Evolutionary conservation across 2,888 invertebrate genomes (phyloP), one percentile per base, ranked within the genome.

Genomic region (Boloria selene): DNA sequence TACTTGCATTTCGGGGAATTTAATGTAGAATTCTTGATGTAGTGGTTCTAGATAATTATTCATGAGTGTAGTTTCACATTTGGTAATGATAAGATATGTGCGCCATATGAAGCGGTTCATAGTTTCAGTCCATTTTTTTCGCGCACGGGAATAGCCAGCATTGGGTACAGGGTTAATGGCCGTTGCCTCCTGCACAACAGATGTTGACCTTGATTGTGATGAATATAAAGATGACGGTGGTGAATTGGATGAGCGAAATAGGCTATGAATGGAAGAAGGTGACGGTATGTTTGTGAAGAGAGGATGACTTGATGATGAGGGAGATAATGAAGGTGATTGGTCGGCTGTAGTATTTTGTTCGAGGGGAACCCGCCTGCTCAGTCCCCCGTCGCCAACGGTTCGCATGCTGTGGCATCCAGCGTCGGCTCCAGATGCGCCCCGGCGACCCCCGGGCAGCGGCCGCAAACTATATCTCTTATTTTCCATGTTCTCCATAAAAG

Each of bases 1-100:
- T 4, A 69, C 69, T 44, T 67, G 49, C 58, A 73, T 67, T 7
- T 68, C 61, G 3, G 73, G 71, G 18, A 70, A 74, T 52, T 69
- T 42, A 31, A 50, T 26, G 49, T 13, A 54, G 42, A 73, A 73
- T 22, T 56, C 18, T 51, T 61, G 54, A 31, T 74, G 68, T 47
- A 75, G 22, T 18, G 45, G 3, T 52, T 63, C 59, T 16, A 69
- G 44, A 18, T 72, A 70, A 10, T 45, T 17, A 7, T 64, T 70
- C 13, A 47, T 63, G 7, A 50, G 17, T 4, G 16, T 38, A 13
- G 65, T 63, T 61, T 67, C 68, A 31, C 65, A 49, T 47, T 53
- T 54, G 10, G 65, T 67, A 17, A 63, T n/a, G 7, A 13, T 13
- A 13, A 64, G 50, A 61, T 67, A 70, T 17, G 61, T 67, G 18